These are phyloP conservation scores for Ctenodactylus gundi DNA, from an alignment of 2,113 vertebrate species.

Conservation along the genomic window DNA sequence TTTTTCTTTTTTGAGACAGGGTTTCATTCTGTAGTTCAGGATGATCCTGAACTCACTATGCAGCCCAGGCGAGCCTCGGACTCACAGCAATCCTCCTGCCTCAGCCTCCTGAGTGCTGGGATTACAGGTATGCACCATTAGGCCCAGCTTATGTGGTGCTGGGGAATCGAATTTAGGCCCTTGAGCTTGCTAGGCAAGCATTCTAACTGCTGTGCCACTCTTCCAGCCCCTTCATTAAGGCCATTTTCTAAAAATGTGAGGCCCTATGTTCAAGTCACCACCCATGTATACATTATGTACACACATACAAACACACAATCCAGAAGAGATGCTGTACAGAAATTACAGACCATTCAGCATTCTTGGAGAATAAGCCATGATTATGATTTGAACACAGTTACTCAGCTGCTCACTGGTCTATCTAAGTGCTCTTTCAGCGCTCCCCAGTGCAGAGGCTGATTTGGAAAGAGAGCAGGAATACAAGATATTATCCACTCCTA, in stretches of 20 bases:
- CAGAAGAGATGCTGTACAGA: conserved; percentile 33
- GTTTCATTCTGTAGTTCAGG: too few relatives aligned
- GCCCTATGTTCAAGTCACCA: background rate
- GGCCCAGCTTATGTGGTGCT: too few relatives aligned
- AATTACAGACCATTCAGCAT: background rate
- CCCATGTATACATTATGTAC: background rate
- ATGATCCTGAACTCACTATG: too few relatives aligned
- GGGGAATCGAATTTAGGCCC: too few relatives aligned
- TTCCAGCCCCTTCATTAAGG: too few relatives aligned
- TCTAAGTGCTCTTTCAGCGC: background rate
- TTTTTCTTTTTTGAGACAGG: too few relatives aligned
- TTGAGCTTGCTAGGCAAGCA: too few relatives aligned
- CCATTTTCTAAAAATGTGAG: background rate
- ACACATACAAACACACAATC: conserved; percentile 11
- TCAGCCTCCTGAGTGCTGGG: too few relatives aligned
- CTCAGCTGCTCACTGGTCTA: background rate
- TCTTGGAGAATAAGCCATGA: background rate
- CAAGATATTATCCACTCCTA: background rate
- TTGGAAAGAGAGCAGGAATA: background rate
- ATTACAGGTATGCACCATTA: too few relatives aligned
- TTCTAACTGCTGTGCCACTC: too few relatives aligned
- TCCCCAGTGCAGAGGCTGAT: background rate
- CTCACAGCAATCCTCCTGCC: too few relatives aligned
- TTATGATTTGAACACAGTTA: background rate
- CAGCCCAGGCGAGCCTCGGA: too few relatives aligned